A percentile compares a stretch with the other conserved stretches of the same genome.
phyloP scores from a whole-genome alignment of 2,888 invertebrate species.

The Lycaena phlaeas region DNA sequence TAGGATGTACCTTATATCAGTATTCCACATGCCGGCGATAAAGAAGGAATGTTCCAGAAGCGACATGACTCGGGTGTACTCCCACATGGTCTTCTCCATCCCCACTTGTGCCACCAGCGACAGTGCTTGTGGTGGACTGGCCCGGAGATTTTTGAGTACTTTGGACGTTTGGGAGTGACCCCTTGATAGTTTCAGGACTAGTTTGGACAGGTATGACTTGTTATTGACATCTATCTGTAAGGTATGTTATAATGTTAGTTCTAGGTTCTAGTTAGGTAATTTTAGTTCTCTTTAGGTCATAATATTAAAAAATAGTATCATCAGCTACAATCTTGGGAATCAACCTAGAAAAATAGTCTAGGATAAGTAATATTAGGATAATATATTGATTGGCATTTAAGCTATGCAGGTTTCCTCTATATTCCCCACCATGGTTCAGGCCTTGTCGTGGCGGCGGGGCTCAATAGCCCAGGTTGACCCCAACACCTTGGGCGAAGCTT shows the following conservation, averaged over 20 bases:
- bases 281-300: too few species aligned
- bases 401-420: too few species aligned
- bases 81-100: conserved; percentile 61
- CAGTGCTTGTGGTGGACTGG: conserved; percentile 52
- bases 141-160: conserved; percentile 48
- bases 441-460: too few species aligned
- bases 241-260: not conserved
- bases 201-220: conserved; percentile 54
- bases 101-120: conserved; percentile 61
- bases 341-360: too few species aligned
- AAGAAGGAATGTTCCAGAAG: conserved; percentile 61
- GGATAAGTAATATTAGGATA: too few species aligned
- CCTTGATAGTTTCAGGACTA: conserved; percentile 56
- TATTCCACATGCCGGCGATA: conserved; percentile 59
- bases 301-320: too few species aligned
- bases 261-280: too few species aligned
- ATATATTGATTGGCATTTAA: too few species aligned
- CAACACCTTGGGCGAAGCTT: too few species aligned
- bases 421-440: too few species aligned
- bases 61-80: conserved; percentile 58
- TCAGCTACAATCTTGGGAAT: too few species aligned
- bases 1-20: conserved; percentile 51
- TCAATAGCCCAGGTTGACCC: too few species aligned
- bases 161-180: conserved; percentile 58
- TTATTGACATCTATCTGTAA: conserved; percentile 63